phyloP scores from a whole-genome alignment of 30 jellyfish, hydroid and myxozoan genomes.

The Phacellophora camtschatica region DNA sequence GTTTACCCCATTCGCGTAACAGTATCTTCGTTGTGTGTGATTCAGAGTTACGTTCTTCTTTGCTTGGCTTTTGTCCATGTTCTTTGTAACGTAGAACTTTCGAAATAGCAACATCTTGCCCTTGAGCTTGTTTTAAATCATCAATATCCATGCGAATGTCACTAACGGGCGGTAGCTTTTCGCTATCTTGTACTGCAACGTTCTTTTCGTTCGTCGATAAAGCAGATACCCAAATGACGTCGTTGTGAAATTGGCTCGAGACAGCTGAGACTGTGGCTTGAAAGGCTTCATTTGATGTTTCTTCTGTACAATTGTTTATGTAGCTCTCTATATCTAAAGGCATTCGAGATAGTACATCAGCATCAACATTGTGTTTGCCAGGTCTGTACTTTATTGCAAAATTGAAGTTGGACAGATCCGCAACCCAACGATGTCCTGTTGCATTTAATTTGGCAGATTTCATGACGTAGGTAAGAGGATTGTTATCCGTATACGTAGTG shows the following conservation, averaged over 20 bases:
- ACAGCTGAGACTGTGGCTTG: constrained; percentile 56
- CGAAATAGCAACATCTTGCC: constrained; percentile 10
- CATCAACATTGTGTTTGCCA: constrained; percentile 27
- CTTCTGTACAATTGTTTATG: not conserved
- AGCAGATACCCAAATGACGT: not conserved
- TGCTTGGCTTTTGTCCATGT: constrained; percentile 5
- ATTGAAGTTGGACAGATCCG: constrained; percentile 18
- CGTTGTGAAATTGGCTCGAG: not conserved
- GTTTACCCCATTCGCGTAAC: constrained; percentile 52
- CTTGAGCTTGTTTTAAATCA: constrained; percentile 32
- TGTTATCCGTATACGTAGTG: constrained; percentile 16
- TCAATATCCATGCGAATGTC: not conserved
- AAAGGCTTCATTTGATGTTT: constrained; percentile 22
- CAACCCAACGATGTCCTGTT: constrained; percentile 51
- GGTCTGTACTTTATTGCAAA: constrained; percentile 42
- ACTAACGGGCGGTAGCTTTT: not conserved
- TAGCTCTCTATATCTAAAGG: constrained; percentile 25
- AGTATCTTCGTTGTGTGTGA: not conserved
- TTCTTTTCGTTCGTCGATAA: not conserved
- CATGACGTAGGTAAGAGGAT: constrained; percentile 20
- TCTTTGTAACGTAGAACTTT: constrained; percentile 4
- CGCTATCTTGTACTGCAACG: constrained; percentile 1
- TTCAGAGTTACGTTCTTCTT: not conserved
- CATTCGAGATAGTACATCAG: constrained; percentile 50
- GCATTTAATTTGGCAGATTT: constrained; percentile 49